Evolutionary conservation across 2,888 invertebrate genomes (phyloP).

Genomic region (Eupsilia transversa): DNA sequence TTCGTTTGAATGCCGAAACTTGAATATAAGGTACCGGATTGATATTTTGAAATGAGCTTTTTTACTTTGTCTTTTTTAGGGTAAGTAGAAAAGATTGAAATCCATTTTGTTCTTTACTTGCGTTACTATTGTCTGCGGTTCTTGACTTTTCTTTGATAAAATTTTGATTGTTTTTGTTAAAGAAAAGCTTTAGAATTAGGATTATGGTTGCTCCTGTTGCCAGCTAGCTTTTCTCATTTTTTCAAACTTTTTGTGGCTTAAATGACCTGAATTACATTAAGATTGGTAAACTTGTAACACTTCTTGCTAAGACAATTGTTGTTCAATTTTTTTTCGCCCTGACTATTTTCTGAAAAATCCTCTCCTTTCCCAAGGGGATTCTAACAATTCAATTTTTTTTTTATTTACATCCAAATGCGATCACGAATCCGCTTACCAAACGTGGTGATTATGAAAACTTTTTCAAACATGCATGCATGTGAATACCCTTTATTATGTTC

Average conservation of each 20-base stretch:
- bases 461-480: not conserved
- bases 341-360: not conserved
- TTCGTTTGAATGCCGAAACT: conserved; percentile 58
- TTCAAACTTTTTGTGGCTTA: conserved; percentile 15
- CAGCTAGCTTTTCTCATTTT: conserved; percentile 28
- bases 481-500: not conserved
- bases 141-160: conserved; percentile 55
- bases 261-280: conserved; percentile 30
- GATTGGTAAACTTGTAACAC: conserved; percentile 4
- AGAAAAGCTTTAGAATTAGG: conserved; percentile 53
- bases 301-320: conserved; percentile 3
- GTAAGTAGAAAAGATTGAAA: conserved; percentile 59
- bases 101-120: conserved; percentile 54
- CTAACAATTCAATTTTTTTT: not conserved
- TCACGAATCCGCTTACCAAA: not conserved
- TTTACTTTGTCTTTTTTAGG: conserved; percentile 54
- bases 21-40: conserved; percentile 61
- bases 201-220: conserved; percentile 27
- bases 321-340: not conserved
- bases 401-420: not conserved
- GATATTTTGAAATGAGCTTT: conserved; percentile 64
- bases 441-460: not conserved
- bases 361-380: not conserved
- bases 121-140: conserved; percentile 57
- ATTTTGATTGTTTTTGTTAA: conserved; percentile 59